Evolutionary conservation across 2,113 vertebrate genomes (phyloP), one percentile per base, ranked within the genome.

Genomic region (Anhinga anhinga): DNA sequence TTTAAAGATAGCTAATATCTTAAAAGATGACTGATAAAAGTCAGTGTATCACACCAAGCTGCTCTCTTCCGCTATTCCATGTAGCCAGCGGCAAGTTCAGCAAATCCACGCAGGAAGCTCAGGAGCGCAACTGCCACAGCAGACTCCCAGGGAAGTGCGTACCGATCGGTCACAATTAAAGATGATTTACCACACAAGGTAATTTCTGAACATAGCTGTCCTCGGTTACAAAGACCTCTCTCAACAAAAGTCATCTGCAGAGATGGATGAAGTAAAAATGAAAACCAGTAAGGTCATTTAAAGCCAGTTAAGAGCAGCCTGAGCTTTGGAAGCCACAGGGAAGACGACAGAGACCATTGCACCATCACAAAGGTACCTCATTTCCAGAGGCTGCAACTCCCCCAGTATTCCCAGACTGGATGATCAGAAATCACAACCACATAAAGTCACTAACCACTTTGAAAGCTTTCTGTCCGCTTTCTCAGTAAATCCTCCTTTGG

Each of bases 361-460:
- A 17, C 34, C n/a, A 7, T 3, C 29, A 3, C 47, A 8, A 6
- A 44, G 17, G 59, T 6, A 13, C 70, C 32, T 3, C 18, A 0
- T 1, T 38, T 25, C 22, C 84, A 36, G 40, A 11, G 44, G 56
- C 1, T 30, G 7, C 40, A 38, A 5, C 40, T 27, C 13, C 50
- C 16, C 38, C 70, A 10, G 50, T 7, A 7, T 17, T 59, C 65
- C 79, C 78, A n/a, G 69, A 1, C 4, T 0, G 53, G 49, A 12
- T 1, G 34, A 22, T 4, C 78, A 17, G 52, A 63, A 38, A 7
- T 1, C 52, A 1, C 73, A 49, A 21, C 77, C 5, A 59, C 3
- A 3, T 1, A 2, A 40, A 52, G 15, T 1, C 53, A 15, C 22
- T 5, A 10, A 26, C 32, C 53, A 1, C 61, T 23, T 3, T 0